Evolutionary conservation across 1,140 invertebrate species (phyloP), one percentile per base, ranked within the genome.

Genomic region (Littorina saxatilis): DNA sequence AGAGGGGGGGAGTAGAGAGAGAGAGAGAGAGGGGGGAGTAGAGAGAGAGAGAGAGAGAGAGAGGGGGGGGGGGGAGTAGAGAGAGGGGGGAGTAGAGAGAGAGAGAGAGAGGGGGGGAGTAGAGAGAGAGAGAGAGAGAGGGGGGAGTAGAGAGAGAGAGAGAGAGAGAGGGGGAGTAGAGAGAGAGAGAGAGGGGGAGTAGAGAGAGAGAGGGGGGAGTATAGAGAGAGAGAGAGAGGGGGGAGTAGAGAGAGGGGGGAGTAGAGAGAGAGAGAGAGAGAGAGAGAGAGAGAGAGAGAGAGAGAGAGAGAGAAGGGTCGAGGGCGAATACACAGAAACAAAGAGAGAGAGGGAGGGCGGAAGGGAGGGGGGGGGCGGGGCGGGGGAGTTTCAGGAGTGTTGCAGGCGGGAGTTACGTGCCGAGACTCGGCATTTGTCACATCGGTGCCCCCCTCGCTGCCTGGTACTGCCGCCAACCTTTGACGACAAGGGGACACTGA

Each of bases 81-180:
- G n/a, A 58, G 55, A 58, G 7, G 27, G n/a, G 27, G 7, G 27
- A n/a, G 27, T 15, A 58, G 55, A 58, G 55, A 58, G 20, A 58
- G 55, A 58, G 61, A 63, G 2, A 63, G 61, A 63, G 15, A 63
- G 61, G n/a, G 27, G n/a, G n/a, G n/a, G n/a, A n/a, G n/a, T n/a
- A n/a, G n/a, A n/a, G n/a, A n/a, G n/a, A n/a, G n/a, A n/a, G 7
- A 58, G 55, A 58, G 55, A 58, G 55, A 58, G 55, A 58, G 55
- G 27, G 55, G 27, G 55, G 9, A 58, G 55, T 3, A 58, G 9
- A n/a, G 20, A 63, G 15, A 63, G 61, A 63, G 5, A 63, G 61
- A 32, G 61, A 11, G 55, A 58, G 55, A 58, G 55, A 58, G 55
- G 27, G 55, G 27, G 20, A 58, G 55, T 5, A 58, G 20, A 23